These are phyloP conservation scores for Plutomurus gul DNA, from an alignment of 1,140 invertebrate species.

Conservation along the genomic window DNA sequence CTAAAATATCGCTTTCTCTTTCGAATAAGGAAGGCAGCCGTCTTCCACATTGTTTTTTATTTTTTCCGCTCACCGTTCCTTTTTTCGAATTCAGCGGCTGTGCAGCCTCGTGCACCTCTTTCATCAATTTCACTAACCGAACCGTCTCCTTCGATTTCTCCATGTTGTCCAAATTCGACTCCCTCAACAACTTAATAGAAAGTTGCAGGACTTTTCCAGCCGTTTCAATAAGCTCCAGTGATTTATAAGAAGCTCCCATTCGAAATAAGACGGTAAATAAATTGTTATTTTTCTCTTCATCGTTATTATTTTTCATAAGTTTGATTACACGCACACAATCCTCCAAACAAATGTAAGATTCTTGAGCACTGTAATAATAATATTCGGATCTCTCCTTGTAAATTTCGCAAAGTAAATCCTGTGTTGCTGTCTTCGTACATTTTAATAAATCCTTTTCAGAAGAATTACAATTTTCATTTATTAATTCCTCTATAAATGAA, in stretches of 20 bases:
- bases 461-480: not conserved
- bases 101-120: slow-evolving; percentile 32
- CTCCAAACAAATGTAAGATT: not conserved
- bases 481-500: not conserved
- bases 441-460: not conserved
- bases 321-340: not conserved
- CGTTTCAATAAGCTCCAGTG: not conserved
- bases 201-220: slow-evolving; percentile 20
- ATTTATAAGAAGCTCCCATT: not conserved
- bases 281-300: not conserved
- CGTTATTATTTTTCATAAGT: not conserved
- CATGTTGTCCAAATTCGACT: not conserved
- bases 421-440: too few species aligned
- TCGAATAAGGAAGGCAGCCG: not conserved
- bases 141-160: slow-evolving; percentile 42
- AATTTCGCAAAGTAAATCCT: not conserved
- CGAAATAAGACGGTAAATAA: not conserved
- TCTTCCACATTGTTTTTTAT: not conserved
- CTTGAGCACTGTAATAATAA: not conserved
- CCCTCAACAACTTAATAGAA: slow-evolving; percentile 25
- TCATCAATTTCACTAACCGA: slow-evolving; percentile 34
- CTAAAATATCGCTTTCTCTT: not conserved
- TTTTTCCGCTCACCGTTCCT: not conserved
- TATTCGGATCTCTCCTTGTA: not conserved
- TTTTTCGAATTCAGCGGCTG: not conserved